Evolutionary conservation across 92 coral and sea anemone genomes (phyloP).

Genomic region (Zoanthus solanderi): DNA sequence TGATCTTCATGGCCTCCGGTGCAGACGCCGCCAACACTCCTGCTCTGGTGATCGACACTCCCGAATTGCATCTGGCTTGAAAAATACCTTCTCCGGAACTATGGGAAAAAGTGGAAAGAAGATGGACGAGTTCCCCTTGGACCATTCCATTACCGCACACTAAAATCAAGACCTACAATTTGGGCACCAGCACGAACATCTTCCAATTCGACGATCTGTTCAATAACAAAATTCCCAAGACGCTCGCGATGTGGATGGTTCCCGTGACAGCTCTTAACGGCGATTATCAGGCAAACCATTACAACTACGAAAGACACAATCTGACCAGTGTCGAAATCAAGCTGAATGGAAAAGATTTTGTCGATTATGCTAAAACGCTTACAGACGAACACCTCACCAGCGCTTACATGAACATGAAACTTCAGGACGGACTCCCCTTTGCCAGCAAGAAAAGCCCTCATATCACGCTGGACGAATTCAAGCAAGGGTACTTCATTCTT

Average conservation of each 20-base stretch:
- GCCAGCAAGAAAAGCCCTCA: no score
- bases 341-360: slow-evolving; percentile 34
- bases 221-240: slow-evolving; percentile 44
- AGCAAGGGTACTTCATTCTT: no score
- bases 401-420: slow-evolving; percentile 19
- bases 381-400: slow-evolving; percentile 1
- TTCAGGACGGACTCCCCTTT: neutral
- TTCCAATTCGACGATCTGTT: slow-evolving; percentile 2
- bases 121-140: neutral
- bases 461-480: no score
- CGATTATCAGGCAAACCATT: slow-evolving; percentile 24
- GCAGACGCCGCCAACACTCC: neutral
- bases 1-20: slow-evolving; percentile 21
- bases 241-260: slow-evolving; percentile 33
- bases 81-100: slow-evolving; percentile 3
- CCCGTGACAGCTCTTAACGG: slow-evolving; percentile 30
- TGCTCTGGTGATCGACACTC: neutral
- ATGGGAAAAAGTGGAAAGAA: neutral
- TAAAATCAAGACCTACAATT: neutral
- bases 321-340: neutral
- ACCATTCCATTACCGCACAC: neutral
- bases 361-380: slow-evolving; percentile 26
- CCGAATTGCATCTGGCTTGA: neutral
- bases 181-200: neutral
- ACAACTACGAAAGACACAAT: neutral